Conservation (phyloP, 1,140 invertebrate species). For the Bombus cullumanus region DNA sequence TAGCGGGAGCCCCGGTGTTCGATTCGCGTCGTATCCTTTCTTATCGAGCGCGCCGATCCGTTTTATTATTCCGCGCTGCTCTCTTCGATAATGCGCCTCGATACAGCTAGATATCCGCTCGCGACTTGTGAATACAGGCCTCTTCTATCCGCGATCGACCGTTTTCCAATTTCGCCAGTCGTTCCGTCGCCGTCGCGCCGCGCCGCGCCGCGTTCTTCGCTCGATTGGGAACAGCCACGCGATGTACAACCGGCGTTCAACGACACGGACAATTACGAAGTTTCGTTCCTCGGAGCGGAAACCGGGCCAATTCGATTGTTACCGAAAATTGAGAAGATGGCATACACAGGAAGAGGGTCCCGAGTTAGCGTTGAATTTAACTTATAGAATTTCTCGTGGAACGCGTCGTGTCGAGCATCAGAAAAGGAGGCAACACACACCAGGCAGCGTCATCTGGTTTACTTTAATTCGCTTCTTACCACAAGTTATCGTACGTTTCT, state of each 20-base stretch:
- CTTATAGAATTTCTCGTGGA: background rate
- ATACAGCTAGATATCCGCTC: conserved; percentile 50
- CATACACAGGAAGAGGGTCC: too few relatives aligned
- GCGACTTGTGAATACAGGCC: conserved; percentile 34
- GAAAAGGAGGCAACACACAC: background rate
- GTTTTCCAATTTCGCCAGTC: conserved; percentile 61
- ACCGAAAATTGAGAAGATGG: background rate
- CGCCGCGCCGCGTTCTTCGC: background rate
- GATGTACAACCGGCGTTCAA: background rate
- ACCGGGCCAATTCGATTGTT: conserved; percentile 24
- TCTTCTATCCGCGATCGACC: conserved; percentile 49
- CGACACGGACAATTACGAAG: conserved; percentile 18
- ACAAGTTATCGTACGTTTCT: background rate
- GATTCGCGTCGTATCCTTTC: conserved; percentile 34
- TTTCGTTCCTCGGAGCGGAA: conserved; percentile 23
- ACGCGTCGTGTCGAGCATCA: background rate
- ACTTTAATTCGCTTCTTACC: background rate
- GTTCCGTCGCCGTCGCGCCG: conserved; percentile 18
- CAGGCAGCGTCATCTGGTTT: background rate
- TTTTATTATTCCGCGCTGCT: conserved; percentile 50
- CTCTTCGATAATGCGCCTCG: conserved; percentile 55
- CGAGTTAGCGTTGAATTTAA: background rate
- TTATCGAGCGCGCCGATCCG: conserved; percentile 43
- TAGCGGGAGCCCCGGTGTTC: conserved; percentile 11
- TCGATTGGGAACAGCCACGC: conserved; percentile 22